Percentiles rank a stretch among this genome's conserved stretches.
These are phyloP conservation scores for Grallaria varia DNA, from an alignment of 2,113 vertebrate species.

Conservation along the genomic window DNA sequence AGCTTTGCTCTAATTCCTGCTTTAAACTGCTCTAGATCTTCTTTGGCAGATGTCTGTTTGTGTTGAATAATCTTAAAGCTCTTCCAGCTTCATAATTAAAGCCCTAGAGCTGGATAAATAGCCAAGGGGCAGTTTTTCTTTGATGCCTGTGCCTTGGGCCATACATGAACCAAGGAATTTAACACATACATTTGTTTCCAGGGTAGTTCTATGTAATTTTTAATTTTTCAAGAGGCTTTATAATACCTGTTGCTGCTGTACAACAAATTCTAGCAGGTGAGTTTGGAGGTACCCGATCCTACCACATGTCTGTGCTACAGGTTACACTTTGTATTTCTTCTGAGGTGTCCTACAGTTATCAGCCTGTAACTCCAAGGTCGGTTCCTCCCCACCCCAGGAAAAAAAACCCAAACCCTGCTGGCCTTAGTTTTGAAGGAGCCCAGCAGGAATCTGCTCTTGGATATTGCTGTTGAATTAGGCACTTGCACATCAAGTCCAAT, in stretches of 20 bases:
- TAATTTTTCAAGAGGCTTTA: neutral
- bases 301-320: neutral
- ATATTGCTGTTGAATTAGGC: neutral
- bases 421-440: neutral
- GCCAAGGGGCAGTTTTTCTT: neutral
- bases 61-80: neutral
- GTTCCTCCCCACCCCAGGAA: neutral
- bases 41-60: constrained; percentile 2
- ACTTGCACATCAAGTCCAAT: neutral
- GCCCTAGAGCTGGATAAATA: neutral
- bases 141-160: neutral
- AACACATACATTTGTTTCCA: neutral
- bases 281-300: neutral
- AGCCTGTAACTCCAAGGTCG: neutral
- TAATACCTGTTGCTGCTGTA: neutral
- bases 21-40: neutral
- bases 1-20: constrained; percentile 44
- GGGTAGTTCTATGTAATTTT: neutral
- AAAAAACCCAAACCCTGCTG: neutral
- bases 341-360: neutral
- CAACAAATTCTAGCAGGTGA: neutral
- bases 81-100: neutral
- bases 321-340: neutral
- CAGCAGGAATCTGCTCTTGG: neutral
- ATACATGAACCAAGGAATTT: neutral